Evolutionary conservation across 2,888 invertebrate genomes (phyloP), one percentile per base, ranked within the genome.

Genomic region (Neocrepidodera transversa): DNA sequence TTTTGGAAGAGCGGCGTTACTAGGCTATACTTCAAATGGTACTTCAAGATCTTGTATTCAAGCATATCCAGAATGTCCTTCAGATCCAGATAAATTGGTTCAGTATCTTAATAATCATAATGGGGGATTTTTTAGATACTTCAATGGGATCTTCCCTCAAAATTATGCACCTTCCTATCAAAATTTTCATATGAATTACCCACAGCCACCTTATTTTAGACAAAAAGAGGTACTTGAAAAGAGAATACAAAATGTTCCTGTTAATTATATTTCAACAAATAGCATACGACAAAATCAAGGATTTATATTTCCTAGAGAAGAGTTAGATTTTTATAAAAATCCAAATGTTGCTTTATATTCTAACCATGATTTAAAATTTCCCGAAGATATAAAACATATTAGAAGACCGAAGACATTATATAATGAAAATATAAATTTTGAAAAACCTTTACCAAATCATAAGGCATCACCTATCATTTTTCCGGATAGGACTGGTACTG

Each of bases 41-140:
- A 85, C 86, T 68, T 76, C 86, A 0, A 64, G 65, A 20, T 78
- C 80, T 0, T 90, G 90, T 69, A 81, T 84, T 38, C 81, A 82
- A 59, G 88, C 88, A 7, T 93, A 91, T 73, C 86, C 89, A 0
- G 82, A 82, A 50, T 93, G 93, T 71, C 93, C 93, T 0, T 84
- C 83, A 45, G 87, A 90, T 74, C 84, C 90, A 23, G 87, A 88
- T 65, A 84, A 86, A 67, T 83, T 93, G 7, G 84, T 92, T 30
- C 82, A 88, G 75, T 93, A 93, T 75, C 81, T 93, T 49, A 93
- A 93, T 80, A 93, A 92, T 77, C 87, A 93, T 74, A 91, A 92
- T 56, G 93, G 93, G 35, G 93, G 93, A 1, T 91, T 93, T 78
- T 93, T 92, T 74, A 83, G 90, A 62, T 91, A 90, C 74, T 92